Percentiles rank a stretch among this genome's conserved stretches.
Evolutionary conservation across 2,888 invertebrate species (phyloP).

Genomic region (Leistus spinibarbis): DNA sequence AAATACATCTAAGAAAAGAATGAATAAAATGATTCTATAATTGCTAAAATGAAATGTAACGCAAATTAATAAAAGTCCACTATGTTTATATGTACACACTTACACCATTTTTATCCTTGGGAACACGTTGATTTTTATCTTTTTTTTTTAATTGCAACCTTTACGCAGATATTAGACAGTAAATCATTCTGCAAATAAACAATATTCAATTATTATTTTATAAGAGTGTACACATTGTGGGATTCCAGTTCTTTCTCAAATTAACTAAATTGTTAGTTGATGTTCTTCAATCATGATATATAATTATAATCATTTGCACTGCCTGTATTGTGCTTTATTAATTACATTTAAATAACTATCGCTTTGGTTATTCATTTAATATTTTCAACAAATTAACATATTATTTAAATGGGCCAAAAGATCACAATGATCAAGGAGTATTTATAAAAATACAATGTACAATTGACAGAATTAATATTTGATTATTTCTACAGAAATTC

Average conservation of each 20-base stretch:
- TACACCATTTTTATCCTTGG: constrained; percentile 16
- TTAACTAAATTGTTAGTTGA: not conserved
- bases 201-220: constrained; percentile 45
- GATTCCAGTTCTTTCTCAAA: constrained; percentile 36
- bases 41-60: not conserved
- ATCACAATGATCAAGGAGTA: not conserved
- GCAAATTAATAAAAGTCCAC: constrained; percentile 16
- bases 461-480: not conserved
- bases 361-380: not conserved
- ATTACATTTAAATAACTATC: constrained; percentile 6
- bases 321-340: not conserved
- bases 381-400: not conserved
- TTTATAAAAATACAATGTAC: constrained; percentile 31
- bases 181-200: constrained; percentile 66
- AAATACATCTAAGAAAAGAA: constrained; percentile 3
- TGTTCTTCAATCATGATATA: constrained; percentile 29
- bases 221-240: constrained; percentile 22
- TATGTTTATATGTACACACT: constrained; percentile 29
- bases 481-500: not conserved
- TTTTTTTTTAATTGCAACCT: constrained; percentile 41
- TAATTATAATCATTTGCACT: constrained; percentile 15
- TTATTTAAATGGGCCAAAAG: not conserved
- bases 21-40: constrained; percentile 19
- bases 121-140: not conserved
- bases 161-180: constrained; percentile 67